phyloP scores from a whole-genome alignment of 2,797 vertebrate species.

The Falco columbarius region DNA sequence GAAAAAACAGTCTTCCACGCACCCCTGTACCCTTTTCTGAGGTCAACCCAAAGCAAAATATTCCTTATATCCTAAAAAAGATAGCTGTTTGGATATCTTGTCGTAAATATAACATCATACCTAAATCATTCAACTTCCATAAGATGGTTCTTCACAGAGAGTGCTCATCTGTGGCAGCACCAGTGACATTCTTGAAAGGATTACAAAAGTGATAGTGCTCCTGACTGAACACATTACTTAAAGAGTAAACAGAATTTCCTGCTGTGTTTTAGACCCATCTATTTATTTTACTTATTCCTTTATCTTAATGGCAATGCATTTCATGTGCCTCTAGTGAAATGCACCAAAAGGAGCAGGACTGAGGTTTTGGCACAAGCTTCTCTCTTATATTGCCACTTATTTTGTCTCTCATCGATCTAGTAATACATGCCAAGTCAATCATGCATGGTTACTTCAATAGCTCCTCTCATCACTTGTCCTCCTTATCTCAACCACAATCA shows the following conservation, averaged over 20 bases:
- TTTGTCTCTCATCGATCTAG: slow-evolving; percentile 30
- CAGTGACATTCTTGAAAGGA: not conserved
- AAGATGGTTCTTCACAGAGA: not conserved
- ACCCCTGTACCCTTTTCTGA: not conserved
- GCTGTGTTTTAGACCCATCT: not conserved
- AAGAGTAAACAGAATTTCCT: not conserved
- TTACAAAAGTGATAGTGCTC: not conserved
- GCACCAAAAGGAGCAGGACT: not conserved
- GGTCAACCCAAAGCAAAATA: not conserved
- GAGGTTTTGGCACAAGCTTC: slow-evolving; percentile 11
- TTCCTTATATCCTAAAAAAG: no score
- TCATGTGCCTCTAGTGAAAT: not conserved
- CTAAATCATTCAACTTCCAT: not conserved
- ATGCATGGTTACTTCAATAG: slow-evolving; percentile 29
- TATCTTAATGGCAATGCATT: not conserved
- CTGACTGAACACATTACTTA: not conserved
- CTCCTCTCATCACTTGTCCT: slow-evolving; percentile 1
- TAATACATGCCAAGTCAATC: not conserved
- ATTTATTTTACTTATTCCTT: not conserved
- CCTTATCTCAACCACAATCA: slow-evolving; percentile 38
- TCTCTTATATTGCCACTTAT: not conserved
- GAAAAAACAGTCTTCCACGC: not conserved
- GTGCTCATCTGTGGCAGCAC: not conserved
- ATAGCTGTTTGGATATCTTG: not conserved
- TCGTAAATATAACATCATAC: not conserved